These are phyloP conservation scores for Ctenopoma kingsleyae DNA, from an alignment of 2,797 vertebrate genomes.

Conservation along the genomic window DNA sequence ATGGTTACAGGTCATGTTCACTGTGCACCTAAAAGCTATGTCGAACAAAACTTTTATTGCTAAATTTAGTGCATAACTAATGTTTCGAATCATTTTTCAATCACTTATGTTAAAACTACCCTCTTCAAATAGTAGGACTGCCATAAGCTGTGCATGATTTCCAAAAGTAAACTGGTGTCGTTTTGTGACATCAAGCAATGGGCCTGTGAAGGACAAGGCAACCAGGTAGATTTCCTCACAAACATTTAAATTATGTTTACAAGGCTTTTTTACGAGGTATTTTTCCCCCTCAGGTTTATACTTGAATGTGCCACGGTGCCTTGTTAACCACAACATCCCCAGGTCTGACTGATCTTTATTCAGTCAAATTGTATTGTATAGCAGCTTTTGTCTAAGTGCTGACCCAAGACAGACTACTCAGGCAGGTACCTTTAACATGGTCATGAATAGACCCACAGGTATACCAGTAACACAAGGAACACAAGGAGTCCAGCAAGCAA, in stretches of 20 bases:
- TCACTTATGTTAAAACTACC: no score
- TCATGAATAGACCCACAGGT: not conserved
- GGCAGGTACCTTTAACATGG: not conserved
- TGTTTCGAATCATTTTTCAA: not conserved
- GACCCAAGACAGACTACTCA: not conserved
- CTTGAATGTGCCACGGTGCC: not conserved
- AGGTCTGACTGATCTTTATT: not conserved
- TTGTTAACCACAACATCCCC: no score
- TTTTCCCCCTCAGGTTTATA: not conserved
- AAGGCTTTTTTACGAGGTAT: not conserved
- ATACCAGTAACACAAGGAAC: constrained; percentile 15
- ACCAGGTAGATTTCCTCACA: not conserved
- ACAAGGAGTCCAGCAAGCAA: not conserved
- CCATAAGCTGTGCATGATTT: not conserved
- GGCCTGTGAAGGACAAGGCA: not conserved
- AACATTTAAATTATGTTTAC: not conserved
- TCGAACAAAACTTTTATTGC: no score
- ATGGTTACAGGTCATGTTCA: not conserved
- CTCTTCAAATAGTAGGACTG: not conserved
- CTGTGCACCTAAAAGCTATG: not conserved
- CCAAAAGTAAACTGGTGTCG: not conserved
- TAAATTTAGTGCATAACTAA: no score
- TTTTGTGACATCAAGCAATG: not conserved
- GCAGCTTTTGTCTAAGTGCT: not conserved
- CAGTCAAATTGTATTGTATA: no score